phyloP scores from a whole-genome alignment of 2,888 invertebrate species.

The Drosophila kambysellisi region DNA sequence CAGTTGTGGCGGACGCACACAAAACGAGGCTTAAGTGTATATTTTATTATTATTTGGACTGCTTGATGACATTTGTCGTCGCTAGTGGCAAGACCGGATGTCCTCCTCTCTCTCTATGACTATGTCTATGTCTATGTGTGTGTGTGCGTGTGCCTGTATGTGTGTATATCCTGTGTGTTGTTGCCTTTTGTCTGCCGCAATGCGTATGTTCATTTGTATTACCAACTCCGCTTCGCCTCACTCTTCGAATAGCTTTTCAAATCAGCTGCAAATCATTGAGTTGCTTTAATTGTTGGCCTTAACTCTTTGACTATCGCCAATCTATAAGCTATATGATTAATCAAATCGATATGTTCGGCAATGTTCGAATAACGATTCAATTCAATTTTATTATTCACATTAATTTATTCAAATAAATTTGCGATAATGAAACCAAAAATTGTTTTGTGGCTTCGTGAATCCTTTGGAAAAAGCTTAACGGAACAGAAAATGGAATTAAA shows the following conservation, averaged over 20 bases:
- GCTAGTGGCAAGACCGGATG: conserved; percentile 77
- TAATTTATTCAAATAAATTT: not conserved
- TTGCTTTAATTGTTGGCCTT: conserved; percentile 55
- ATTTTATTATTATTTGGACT: conserved; percentile 80
- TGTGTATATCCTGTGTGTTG: conserved; percentile 37
- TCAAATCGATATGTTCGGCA: not conserved
- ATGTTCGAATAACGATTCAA: not conserved
- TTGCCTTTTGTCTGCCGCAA: conserved; percentile 77
- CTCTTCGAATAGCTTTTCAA: conserved; percentile 46
- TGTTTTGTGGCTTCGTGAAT: not conserved
- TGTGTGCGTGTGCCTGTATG: conserved; percentile 15
- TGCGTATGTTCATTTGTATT: conserved; percentile 76
- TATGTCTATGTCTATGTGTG: conserved; percentile 8
- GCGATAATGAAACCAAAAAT: not conserved
- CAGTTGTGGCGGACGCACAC: conserved; percentile 52
- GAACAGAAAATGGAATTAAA: not conserved
- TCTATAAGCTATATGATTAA: conserved; percentile 20
- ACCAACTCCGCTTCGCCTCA: conserved; percentile 19
- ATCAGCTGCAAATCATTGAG: conserved; percentile 63
- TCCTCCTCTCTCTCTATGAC: conserved; percentile 42
- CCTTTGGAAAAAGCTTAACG: not conserved
- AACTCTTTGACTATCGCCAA: conserved; percentile 28
- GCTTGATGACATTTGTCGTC: conserved; percentile 80
- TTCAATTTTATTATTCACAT: not conserved
- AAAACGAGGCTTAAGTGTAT: conserved; percentile 79